A percentile compares a stretch with the other conserved stretches of the same genome.
phyloP scores from a whole-genome alignment of 2,113 vertebrate genomes.

The Crotalus tigris region DNA sequence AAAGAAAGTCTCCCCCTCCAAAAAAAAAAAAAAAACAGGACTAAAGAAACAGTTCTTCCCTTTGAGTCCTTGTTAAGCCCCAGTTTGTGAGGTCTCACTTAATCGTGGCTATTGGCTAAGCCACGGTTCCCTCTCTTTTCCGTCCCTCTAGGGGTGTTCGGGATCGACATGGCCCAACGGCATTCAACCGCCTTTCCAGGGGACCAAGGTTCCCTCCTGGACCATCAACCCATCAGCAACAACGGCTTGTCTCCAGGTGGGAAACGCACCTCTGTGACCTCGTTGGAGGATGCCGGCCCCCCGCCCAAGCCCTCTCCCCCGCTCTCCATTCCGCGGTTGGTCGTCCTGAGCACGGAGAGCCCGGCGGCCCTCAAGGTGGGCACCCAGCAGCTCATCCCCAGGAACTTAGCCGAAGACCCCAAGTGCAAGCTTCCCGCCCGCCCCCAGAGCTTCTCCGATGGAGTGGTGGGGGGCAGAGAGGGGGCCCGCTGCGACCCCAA shows the following conservation, averaged over 20 bases:
- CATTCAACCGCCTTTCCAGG: constrained; percentile 58
- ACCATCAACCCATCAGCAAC: constrained; percentile 34
- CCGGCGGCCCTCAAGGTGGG: constrained; percentile 76
- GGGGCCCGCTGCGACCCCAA: constrained; percentile 29
- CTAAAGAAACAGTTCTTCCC: no score
- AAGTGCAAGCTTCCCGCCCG: constrained; percentile 72
- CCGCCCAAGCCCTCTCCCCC: background rate
- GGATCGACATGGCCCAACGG: constrained; percentile 68
- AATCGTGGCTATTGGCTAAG: background rate
- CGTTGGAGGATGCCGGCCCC: background rate
- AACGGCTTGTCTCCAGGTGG: fast-evolving
- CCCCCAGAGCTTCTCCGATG: constrained; percentile 79
- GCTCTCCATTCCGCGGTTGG: background rate
- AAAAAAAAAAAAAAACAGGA: no score
- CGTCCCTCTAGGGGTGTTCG: background rate
- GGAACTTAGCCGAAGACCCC: constrained; percentile 72
- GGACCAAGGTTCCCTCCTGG: constrained; percentile 65
- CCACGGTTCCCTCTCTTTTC: background rate
- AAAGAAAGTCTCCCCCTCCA: no score
- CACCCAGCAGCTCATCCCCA: constrained; percentile 87
- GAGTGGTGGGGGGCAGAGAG: constrained; percentile 56
- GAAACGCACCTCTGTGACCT: fast-evolving
- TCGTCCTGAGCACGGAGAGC: constrained; percentile 85
- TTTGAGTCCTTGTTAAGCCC: no score
- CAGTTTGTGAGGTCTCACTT: background rate